These are phyloP conservation scores for Uropsilus gracilis DNA, from an alignment of 2,113 vertebrate species.

Conservation along the genomic window DNA sequence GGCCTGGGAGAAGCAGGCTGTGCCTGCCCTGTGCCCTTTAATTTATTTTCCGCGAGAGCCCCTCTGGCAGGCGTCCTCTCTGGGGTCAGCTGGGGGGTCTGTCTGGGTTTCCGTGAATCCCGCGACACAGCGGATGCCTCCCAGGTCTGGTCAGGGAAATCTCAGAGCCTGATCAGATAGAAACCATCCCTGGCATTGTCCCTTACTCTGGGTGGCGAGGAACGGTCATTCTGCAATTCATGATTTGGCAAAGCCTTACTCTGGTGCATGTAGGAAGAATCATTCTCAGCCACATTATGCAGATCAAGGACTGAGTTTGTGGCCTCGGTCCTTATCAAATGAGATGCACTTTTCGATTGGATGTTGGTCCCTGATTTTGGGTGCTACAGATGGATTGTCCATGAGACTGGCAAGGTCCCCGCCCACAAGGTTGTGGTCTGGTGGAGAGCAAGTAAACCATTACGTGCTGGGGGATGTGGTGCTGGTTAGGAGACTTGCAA, in stretches of 20 bases:
- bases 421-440: not conserved
- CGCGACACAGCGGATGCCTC: not conserved
- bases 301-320: not conserved
- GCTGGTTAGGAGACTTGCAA: not conserved
- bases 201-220: not conserved
- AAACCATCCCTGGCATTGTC: not conserved
- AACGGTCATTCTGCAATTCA: not conserved
- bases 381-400: no score
- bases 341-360: not conserved
- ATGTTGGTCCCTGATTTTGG: not conserved
- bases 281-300: not conserved
- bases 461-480: not conserved
- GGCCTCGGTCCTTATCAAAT: not conserved
- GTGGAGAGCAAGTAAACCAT: not conserved
- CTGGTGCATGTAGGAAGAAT: not conserved
- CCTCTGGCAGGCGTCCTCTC: not conserved
- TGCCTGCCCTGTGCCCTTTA: not conserved
- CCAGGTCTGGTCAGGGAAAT: not conserved
- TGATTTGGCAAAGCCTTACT: constrained; percentile 9
- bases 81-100: not conserved
- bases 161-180: not conserved
- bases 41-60: not conserved
- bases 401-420: no score
- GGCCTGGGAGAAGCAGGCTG: not conserved
- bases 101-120: not conserved